Evolutionary conservation across 92 coral and sea anemone species (phyloP), one percentile per base, ranked within the genome.

Genomic region (Epizoanthus fatuus): DNA sequence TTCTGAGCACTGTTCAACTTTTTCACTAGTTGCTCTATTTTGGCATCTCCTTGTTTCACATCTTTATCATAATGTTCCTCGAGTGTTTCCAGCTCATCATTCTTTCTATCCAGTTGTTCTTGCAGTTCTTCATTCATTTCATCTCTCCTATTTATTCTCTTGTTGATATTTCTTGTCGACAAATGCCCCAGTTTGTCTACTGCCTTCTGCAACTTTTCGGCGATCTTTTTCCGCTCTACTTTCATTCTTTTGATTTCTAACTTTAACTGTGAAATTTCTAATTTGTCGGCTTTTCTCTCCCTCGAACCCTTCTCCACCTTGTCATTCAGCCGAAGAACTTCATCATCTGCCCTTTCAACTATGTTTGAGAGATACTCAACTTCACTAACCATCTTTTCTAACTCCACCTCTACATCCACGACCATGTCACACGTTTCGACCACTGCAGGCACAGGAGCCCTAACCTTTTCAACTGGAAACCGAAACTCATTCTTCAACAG

Each of bases 101-200:
- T 29, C 35, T 29, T 29, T 29, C 35, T 29, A 29, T 29, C 35
- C 35, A 71, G 59, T 42, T 71, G 56, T 71, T 71, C 76, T 49
- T 71, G 56, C 42, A 71, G 76, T 71, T 71, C 42, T 56, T 56
- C 42, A 35, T 71, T 71, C 1, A 49, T 49, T 56, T 56, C 42
- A 37, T 71, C 76, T 71, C 76, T 49, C 38, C 38, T 71, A 56
- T 71, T 71, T 35, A 71, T 71, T 71, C 40, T 56, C 42, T 49
- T 71, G 42, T 49, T 71, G 5, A 71, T 56, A 71, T 71, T 71
- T 71, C 76, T 49, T 2, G 76, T 45, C 14, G 59, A 49, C 42
- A 71, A 47, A 71, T 71, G 44, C 42, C 76, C 76, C 16, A 71
- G 76, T 71, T 71, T 71, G 76, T 19, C 76, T 71, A 49, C 76